Percentiles rank a stretch among this genome's conserved stretches.
Conservation (phyloP, 2,888 invertebrate genomes). For the Pharmacophagus antenor region DNA sequence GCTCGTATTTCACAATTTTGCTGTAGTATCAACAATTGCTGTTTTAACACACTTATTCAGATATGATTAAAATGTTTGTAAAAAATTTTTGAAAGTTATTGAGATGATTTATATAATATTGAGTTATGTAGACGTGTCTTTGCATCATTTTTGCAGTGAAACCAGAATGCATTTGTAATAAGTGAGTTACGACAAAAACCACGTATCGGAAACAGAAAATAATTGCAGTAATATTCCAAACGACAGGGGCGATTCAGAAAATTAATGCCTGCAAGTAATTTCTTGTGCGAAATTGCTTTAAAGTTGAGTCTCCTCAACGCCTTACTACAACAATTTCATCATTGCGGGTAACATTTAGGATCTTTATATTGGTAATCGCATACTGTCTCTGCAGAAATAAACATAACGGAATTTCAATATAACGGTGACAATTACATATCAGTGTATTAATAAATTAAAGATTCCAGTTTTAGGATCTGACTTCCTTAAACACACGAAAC, state of each 20-base stretch:
- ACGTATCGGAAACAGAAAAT: slow-evolving; percentile 30
- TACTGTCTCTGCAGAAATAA: neutral
- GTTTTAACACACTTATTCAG: too few relatives aligned
- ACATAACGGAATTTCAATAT: too few relatives aligned
- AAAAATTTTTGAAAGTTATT: too few relatives aligned
- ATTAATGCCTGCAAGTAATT: slow-evolving; percentile 31
- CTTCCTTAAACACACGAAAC: too few relatives aligned
- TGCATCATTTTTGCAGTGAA: slow-evolving; percentile 22
- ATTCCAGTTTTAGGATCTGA: too few relatives aligned
- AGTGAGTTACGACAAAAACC: slow-evolving; percentile 26
- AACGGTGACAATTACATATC: too few relatives aligned
- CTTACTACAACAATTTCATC: slow-evolving; percentile 23
- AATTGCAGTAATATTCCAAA: slow-evolving; percentile 30
- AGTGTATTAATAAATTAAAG: too few relatives aligned
- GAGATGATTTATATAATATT: too few relatives aligned
- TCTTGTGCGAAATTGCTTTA: slow-evolving; percentile 30
- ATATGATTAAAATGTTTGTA: too few relatives aligned
- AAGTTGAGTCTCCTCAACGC: slow-evolving; percentile 23
- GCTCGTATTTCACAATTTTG: too few relatives aligned
- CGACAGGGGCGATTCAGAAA: slow-evolving; percentile 30
- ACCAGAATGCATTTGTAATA: slow-evolving; percentile 20
- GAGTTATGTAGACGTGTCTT: too few relatives aligned
- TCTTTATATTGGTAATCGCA: slow-evolving; percentile 11
- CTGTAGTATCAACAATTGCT: too few relatives aligned
- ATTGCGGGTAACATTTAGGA: slow-evolving; percentile 23